Evolutionary conservation across 2,888 invertebrate genomes (phyloP), one percentile per base, ranked within the genome.

Genomic region (Cheilosia impressa): DNA sequence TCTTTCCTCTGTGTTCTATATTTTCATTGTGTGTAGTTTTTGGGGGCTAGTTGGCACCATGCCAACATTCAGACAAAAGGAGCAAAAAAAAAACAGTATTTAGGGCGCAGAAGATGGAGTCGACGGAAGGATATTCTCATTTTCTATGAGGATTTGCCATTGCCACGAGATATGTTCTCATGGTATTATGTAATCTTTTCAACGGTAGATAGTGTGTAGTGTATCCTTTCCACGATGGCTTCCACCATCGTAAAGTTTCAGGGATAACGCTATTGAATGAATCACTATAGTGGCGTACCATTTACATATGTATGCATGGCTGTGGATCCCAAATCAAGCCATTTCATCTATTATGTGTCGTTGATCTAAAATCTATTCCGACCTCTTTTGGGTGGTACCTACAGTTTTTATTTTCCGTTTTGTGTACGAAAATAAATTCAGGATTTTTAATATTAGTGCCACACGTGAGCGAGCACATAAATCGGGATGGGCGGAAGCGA

Each of bases 41-140:
- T 71, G 80, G 80, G 80, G 84, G 76, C 84, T 80, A 71, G 79
- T 84, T 84, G 84, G 84, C 84, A 75, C 80, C 69, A 24, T 66
- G 80, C 84, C 84, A 84, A 79, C 73, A 72, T 78, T 57, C 13
- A 73, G 66, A 43, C 52, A 77, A 45, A 41, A n/a, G 62, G 43
- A 22, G 60, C 10, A 62, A 52, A 68, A 38, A 62, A 68, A 78
- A 71, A 53, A 68, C 72, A 55, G 41, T 41, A 47, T 47, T 47
- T 19, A 57, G 77, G 66, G 57, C 78, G 55, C 43, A 34, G 41
- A 63, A 66, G 57, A 57, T 65, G 45, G 47, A 73, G 57, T 31
- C 53, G 43, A 38, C 57, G 73, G 79, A 79, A 73, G 63, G 69
- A 79, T 83, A 52, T 79, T 73, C 68, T 73, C 73, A 73, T 83